These are phyloP conservation scores for Epirrhoe tristata DNA, from an alignment of 2,888 invertebrate genomes.

Conservation along the genomic window DNA sequence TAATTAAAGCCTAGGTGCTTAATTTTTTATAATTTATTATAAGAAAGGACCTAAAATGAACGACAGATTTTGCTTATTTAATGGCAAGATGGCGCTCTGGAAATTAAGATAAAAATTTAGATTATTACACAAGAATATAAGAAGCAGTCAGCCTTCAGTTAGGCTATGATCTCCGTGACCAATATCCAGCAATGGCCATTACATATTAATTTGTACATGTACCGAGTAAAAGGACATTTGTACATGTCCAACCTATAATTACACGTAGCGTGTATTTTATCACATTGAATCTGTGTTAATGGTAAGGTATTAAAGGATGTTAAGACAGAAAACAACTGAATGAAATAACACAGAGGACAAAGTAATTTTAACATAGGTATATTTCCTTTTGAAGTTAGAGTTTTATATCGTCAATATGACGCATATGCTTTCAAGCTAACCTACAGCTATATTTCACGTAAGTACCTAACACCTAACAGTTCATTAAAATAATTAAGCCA, in stretches of 20 bases:
- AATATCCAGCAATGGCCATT: not conserved
- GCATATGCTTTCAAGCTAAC: no score
- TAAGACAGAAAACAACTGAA: slow-evolving; percentile 15
- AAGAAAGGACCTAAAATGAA: no score
- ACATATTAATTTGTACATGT: not conserved
- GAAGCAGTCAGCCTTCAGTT: not conserved
- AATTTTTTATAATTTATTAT: no score
- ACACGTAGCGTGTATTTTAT: slow-evolving; percentile 30
- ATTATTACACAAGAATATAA: not conserved
- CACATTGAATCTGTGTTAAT: slow-evolving; percentile 32
- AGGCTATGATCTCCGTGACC: not conserved
- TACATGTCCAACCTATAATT: slow-evolving; percentile 20
- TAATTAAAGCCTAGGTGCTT: no score
- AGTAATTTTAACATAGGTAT: not conserved
- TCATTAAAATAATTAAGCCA: no score
- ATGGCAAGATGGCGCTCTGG: no score
- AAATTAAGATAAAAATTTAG: not conserved
- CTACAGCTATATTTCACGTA: no score
- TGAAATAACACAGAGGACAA: slow-evolving; percentile 2
- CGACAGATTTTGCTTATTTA: no score
- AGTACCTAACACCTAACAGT: no score
- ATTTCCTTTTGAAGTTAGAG: not conserved
- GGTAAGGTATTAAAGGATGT: slow-evolving; percentile 19
- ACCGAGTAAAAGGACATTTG: not conserved
- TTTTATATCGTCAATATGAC: no score